Evolutionary conservation across 2,113 vertebrate genomes (phyloP).

Genomic region (Hystrix brachyura): DNA sequence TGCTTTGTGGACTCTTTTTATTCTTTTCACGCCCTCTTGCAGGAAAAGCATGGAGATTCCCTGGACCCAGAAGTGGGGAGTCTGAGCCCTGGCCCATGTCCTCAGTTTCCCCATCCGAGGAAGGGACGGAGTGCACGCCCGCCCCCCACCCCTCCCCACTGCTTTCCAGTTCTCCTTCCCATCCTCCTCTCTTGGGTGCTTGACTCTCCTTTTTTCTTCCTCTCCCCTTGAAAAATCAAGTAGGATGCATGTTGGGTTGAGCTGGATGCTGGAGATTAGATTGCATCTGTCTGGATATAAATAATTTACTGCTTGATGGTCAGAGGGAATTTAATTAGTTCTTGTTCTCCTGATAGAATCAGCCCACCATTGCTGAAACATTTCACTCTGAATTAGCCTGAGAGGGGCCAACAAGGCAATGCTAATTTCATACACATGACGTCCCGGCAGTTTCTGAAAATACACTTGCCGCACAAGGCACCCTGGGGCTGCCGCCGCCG

Average conservation of each 20-base stretch:
- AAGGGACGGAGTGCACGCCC: accelerated
- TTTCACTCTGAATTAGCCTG: constrained; percentile 92
- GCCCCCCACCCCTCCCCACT: background rate
- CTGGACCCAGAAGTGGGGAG: background rate
- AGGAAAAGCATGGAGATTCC: background rate
- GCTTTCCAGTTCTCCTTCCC: background rate
- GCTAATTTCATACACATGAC: constrained; percentile 88
- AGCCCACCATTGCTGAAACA: constrained; percentile 90
- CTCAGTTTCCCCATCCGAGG: accelerated
- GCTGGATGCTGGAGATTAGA: constrained; percentile 85
- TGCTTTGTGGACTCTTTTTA: background rate
- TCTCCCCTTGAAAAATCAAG: constrained; percentile 63
- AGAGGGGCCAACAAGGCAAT: constrained; percentile 89
- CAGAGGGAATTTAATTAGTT: constrained; percentile 90
- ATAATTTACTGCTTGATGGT: constrained; percentile 91
- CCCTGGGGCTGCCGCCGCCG: background rate
- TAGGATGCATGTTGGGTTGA: constrained; percentile 67
- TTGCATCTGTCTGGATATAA: constrained; percentile 90
- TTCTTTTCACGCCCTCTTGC: no score
- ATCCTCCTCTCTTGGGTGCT: background rate
- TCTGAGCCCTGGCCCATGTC: accelerated
- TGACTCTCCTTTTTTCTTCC: background rate
- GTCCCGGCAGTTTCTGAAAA: constrained; percentile 85
- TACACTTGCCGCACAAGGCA: background rate
- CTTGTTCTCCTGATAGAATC: constrained; percentile 92